Evolutionary conservation across 2,888 invertebrate species (phyloP).

Genomic region (Anarsia innoxiella): DNA sequence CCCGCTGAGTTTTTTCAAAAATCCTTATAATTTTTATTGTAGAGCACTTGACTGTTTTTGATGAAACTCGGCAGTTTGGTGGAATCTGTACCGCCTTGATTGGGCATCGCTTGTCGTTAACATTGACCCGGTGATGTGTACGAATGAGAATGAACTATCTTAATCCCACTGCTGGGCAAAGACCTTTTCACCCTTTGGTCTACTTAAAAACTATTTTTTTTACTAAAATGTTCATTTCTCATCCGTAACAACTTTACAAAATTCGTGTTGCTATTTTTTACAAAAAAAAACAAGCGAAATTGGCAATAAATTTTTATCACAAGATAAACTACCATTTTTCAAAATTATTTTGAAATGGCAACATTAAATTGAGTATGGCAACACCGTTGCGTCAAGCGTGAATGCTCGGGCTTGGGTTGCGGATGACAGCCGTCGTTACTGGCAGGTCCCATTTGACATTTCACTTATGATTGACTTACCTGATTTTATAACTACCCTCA

Average conservation of each 20-base stretch:
- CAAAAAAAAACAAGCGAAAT: not conserved
- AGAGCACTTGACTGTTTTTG: slow-evolving; percentile 9
- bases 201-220: no score
- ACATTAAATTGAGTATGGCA: slow-evolving; percentile 28
- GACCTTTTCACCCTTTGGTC: no score
- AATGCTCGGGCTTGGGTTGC: slow-evolving; percentile 74
- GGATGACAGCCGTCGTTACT: no score
- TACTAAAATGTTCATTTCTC: not conserved
- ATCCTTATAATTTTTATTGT: no score
- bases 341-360: slow-evolving; percentile 14
- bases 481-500: no score
- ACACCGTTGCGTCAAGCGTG: slow-evolving; percentile 65
- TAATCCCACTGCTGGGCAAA: no score
- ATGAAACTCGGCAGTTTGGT: slow-evolving; percentile 27
- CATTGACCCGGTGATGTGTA: slow-evolving; percentile 50
- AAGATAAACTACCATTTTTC: no score
- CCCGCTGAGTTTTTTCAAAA: slow-evolving; percentile 35
- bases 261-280: not conserved
- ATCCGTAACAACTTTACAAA: not conserved
- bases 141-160: slow-evolving; percentile 38
- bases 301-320: not conserved
- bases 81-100: slow-evolving; percentile 53
- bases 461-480: no score
- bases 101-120: slow-evolving; percentile 74
- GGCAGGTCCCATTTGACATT: no score